A percentile compares a stretch with the other conserved stretches of the same genome.
Conservation (phyloP, 2,797 vertebrate species). For the Anas flavirostris region DNA sequence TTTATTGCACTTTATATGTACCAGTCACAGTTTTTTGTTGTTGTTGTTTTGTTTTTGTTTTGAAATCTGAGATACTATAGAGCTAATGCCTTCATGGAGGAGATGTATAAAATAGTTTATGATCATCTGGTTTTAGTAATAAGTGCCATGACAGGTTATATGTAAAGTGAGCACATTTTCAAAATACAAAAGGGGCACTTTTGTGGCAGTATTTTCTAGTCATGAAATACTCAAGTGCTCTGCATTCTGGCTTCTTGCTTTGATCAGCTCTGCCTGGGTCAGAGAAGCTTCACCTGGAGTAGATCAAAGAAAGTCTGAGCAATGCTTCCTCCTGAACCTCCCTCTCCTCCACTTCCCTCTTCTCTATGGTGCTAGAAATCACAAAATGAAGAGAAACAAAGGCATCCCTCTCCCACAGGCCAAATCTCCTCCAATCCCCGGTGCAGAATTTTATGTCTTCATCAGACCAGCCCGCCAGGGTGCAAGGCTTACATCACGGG, state of each 20-base stretch:
- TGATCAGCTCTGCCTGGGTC: constrained; percentile 67
- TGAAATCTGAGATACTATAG: not conserved
- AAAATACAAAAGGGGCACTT: constrained; percentile 46
- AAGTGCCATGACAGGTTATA: constrained; percentile 32
- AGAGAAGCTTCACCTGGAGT: constrained; percentile 61
- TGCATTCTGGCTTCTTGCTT: constrained; percentile 55
- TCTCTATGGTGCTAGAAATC: constrained; percentile 12
- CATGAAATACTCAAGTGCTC: constrained; percentile 47
- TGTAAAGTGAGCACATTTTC: constrained; percentile 31
- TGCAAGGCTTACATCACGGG: rapidly evolving
- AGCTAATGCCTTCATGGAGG: not conserved
- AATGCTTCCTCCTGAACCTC: constrained; percentile 32
- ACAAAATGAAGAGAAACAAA: not conserved
- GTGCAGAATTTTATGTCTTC: not conserved
- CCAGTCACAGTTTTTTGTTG: not conserved
- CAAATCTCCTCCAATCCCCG: not conserved
- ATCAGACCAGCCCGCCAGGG: not conserved
- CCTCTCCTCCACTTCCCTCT: constrained; percentile 22
- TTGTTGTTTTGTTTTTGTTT: not conserved
- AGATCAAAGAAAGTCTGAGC: constrained; percentile 68
- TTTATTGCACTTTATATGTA: not conserved
- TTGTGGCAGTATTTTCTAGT: constrained; percentile 55
- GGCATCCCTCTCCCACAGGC: rapidly evolving
- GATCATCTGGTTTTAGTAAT: constrained; percentile 62
- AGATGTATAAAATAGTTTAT: not conserved